Base-by-base conservation (phyloP, 2,113 vertebrate genomes). In the Paramisgurnus dabryanus region DNA sequence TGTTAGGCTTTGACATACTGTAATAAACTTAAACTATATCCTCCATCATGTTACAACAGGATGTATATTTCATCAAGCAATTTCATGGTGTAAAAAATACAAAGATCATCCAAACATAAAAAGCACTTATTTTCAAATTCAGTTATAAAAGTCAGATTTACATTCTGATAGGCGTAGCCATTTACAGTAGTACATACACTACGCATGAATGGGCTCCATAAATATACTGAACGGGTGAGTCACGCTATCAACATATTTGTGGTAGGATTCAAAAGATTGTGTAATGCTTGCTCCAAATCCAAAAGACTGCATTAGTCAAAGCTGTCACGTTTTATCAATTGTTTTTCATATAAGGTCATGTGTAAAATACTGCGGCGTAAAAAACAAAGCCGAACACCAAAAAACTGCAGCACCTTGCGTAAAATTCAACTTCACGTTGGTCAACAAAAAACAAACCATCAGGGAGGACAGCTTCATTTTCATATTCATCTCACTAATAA, bases 161-260 rank as follows among this genome's bases (percentile, higher is more conserved):
- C 27, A 34, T 34, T 34, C 27, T 34, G 27, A 34, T 34, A 34
- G 3, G 3, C 27, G 1, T 34, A 34, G 27, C 50, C 50, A 53
- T 15, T 53, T 53, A 53, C 50, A 53, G 3, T 57, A 57, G 68
- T 50, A 55, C 47, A 57, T n/a, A 71, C 17, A 45, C 65, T n/a
- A 67, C 8, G 67, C 22, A 70, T 70, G 67, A 70, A 70, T 70
- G 67, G 13, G 17, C 47, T 72, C 50, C 34, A 57, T 57, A 18
- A 73, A 73, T 60, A 73, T 41, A 55, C 60, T 72, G n/a, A 50
- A 49, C n/a, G 47, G 55, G 78, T 72, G 78, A 72, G 39, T 68
- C 66, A 69, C 60, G 55, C 70, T 15, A 60, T 60, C 55, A 73
- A 60, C 53, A 60, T 73, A 73, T 60, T 43, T 73, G 70, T 60